These are phyloP conservation scores for Alosa alosa DNA, from an alignment of 2,113 vertebrate genomes.

Conservation along the genomic window DNA sequence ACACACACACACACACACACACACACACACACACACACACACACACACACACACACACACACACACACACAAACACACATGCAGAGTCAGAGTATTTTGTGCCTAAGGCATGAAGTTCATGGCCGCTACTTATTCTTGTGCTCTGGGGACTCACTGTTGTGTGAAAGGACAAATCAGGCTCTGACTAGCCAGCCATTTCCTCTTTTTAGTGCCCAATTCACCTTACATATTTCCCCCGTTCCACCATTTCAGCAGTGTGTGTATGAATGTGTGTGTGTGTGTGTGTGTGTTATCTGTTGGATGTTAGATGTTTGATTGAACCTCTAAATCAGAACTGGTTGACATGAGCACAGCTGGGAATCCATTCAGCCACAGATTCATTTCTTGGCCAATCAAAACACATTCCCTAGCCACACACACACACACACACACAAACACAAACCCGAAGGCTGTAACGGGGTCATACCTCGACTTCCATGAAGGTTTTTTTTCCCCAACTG, in stretches of 20 bases:
- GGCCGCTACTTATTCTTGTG: neutral
- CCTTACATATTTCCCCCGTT: neutral
- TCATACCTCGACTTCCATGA: conserved; percentile 22
- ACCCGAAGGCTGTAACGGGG: conserved; percentile 9
- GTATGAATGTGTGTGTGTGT: conserved; percentile 1
- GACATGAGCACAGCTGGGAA: conserved; percentile 30
- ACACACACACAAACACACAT: neutral
- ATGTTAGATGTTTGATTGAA: neutral
- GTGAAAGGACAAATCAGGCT: neutral
- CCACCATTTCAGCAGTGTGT: neutral
- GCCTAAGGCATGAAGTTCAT: neutral
- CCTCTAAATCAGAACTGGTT: conserved; percentile 24
- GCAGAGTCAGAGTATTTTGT: neutral
- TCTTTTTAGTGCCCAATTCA: neutral
- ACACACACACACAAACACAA: neutral
- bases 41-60: neutral
- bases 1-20: neutral
- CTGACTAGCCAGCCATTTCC: neutral
- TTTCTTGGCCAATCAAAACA: neutral
- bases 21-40: conserved; percentile 9
- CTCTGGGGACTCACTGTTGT: neutral
- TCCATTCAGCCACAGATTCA: neutral
- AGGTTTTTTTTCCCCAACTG: neutral
- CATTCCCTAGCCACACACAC: conserved; percentile 11
- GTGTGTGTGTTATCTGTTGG: conserved; percentile 8